Evolutionary conservation across 2,113 vertebrate genomes (phyloP).

Genomic region (Micromys minutus): DNA sequence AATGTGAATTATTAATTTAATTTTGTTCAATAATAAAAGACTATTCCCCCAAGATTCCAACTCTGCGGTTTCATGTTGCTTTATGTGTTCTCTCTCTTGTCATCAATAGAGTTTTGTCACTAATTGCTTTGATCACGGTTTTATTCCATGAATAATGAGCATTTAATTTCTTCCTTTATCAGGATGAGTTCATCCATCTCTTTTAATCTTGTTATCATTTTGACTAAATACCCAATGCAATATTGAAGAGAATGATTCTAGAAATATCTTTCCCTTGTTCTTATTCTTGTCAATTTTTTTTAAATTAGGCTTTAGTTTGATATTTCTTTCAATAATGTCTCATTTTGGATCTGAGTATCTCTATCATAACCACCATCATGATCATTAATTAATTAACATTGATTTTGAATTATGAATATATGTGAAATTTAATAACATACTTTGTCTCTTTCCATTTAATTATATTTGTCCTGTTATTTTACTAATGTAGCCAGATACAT

Average conservation of each 20-base stretch:
- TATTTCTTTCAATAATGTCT: neutral
- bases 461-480: neutral
- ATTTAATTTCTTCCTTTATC: neutral
- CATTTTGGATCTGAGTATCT: neutral
- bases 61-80: neutral
- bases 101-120: neutral
- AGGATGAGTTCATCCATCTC: conserved; percentile 10
- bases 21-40: neutral
- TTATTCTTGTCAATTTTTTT: neutral
- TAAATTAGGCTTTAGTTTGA: neutral
- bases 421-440: neutral
- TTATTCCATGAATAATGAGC: neutral
- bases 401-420: neutral
- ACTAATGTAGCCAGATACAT: neutral
- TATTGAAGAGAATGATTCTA: neutral
- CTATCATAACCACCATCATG: neutral
- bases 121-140: neutral
- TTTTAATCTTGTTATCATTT: conserved; percentile 22
- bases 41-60: neutral
- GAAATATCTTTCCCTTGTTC: neutral
- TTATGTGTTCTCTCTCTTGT: neutral
- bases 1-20: neutral
- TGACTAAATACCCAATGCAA: neutral
- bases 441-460: neutral
- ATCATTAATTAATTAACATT: neutral